A percentile compares a stretch with the other conserved stretches of the same genome.
Evolutionary conservation across 1,140 invertebrate genomes (phyloP).

Genomic region (Bombus terrestris): DNA sequence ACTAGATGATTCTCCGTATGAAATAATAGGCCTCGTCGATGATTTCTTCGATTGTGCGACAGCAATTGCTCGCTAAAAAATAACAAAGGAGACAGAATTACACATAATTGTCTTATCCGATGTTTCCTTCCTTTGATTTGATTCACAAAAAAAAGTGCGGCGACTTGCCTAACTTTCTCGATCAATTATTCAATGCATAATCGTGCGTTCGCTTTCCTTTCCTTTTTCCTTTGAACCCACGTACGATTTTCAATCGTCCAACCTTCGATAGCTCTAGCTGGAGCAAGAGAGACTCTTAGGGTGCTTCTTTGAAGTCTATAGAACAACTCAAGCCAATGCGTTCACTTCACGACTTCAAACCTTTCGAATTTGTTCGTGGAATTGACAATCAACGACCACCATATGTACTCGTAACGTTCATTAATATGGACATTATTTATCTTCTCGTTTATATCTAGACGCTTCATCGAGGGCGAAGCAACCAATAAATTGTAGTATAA

Average conservation of each 20-base stretch:
- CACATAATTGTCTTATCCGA: constrained; percentile 19
- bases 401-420: not conserved
- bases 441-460: not conserved
- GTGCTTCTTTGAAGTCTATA: constrained; percentile 9
- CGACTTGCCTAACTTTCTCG: constrained; percentile 19
- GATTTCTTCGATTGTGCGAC: not conserved
- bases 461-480: not conserved
- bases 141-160: not conserved
- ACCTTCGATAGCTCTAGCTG: not conserved
- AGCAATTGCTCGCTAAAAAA: constrained; percentile 6
- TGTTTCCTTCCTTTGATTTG: constrained; percentile 31
- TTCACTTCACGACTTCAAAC: not conserved
- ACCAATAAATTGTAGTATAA: not conserved
- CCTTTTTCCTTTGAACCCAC: not conserved
- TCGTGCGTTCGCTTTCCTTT: constrained; percentile 35
- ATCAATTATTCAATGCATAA: constrained; percentile 64
- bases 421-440: not conserved
- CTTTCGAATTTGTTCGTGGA: not conserved
- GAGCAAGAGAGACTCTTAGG: not conserved
- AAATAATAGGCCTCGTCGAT: not conserved
- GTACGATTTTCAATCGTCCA: not conserved
- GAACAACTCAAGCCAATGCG: not conserved
- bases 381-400: not conserved
- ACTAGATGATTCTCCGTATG: not conserved
- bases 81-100: not conserved